A percentile compares a stretch with the other conserved stretches of the same genome.
These are phyloP conservation scores for Sebastes ruberrimus DNA, from an alignment of 2,797 vertebrate genomes.

Conservation along the genomic window DNA sequence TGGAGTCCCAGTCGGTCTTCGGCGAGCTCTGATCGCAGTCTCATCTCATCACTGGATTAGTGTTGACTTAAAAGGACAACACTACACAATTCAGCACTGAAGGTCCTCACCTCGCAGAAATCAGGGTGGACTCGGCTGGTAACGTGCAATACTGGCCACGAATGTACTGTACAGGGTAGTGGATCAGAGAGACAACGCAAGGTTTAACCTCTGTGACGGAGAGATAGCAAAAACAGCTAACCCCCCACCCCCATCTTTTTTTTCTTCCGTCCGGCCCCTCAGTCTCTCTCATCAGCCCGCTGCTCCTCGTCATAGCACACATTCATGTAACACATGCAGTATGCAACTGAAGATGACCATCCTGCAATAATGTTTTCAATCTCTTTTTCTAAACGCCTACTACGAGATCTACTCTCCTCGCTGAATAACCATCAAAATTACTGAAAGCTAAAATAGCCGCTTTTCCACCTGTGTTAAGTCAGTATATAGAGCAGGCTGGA, in stretches of 20 bases:
- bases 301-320: slow-evolving; percentile 68
- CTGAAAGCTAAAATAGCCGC: slow-evolving; percentile 80
- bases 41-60: slow-evolving; percentile 78
- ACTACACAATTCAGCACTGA: slow-evolving; percentile 67
- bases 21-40: slow-evolving; percentile 62
- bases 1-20: slow-evolving; percentile 53
- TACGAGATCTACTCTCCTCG: slow-evolving; percentile 82
- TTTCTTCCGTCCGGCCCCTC: slow-evolving; percentile 43
- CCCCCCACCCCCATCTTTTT: slow-evolving; percentile 4
- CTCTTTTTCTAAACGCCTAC: slow-evolving; percentile 87
- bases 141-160: slow-evolving; percentile 76
- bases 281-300: slow-evolving; percentile 54
- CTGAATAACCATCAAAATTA: slow-evolving; percentile 86
- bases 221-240: slow-evolving; percentile 63
- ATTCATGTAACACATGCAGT: slow-evolving; percentile 80
- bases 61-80: slow-evolving; percentile 63
- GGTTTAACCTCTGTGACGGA: slow-evolving; percentile 62
- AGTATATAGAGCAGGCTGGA: slow-evolving; percentile 88
- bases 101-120: slow-evolving; percentile 64
- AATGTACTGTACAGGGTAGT: slow-evolving; percentile 82
- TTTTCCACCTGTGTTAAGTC: slow-evolving; percentile 92
- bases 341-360: slow-evolving; percentile 84
- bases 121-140: slow-evolving; percentile 75
- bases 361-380: slow-evolving; percentile 94
- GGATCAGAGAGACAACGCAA: slow-evolving; percentile 58